These are phyloP conservation scores for Pachyseris speciosa DNA, from an alignment of 64 coral and sea anemone species.

Conservation along the genomic window DNA sequence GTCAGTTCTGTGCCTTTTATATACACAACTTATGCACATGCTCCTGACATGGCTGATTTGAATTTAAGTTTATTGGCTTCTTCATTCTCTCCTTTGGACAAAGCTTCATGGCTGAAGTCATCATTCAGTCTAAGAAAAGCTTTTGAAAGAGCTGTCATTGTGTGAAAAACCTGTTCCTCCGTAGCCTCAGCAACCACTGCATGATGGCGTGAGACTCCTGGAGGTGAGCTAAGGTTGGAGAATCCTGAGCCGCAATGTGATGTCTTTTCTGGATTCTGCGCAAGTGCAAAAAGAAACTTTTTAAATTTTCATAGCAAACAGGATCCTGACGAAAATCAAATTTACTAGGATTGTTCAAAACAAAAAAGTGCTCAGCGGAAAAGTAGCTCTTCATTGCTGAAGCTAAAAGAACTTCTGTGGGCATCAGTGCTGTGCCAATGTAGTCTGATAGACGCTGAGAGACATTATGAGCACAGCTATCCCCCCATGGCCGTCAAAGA, in stretches of 20 bases:
- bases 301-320: constrained; percentile 64
- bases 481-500: constrained; percentile 92
- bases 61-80: constrained; percentile 62
- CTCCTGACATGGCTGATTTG: constrained; percentile 67
- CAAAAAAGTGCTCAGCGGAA: background rate
- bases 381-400: background rate
- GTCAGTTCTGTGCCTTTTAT: constrained; percentile 77
- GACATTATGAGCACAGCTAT: constrained; percentile 73
- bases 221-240: constrained; percentile 53
- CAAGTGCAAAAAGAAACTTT: constrained; percentile 63
- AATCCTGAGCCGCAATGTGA: background rate
- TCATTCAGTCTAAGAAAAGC: constrained; percentile 80
- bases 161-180: constrained; percentile 61
- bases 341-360: constrained; percentile 20
- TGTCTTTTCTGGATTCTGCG: constrained; percentile 44
- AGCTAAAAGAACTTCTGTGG: constrained; percentile 58
- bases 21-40: constrained; percentile 74
- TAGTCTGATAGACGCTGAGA: constrained; percentile 85
- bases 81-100: constrained; percentile 32
- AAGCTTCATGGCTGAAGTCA: constrained; percentile 69
- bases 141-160: constrained; percentile 65
- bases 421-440: constrained; percentile 70
- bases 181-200: constrained; percentile 30
- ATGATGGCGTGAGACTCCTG: constrained; percentile 48
- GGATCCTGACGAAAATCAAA: constrained; percentile 74